Evolutionary conservation across 2,113 vertebrate genomes (phyloP), one percentile per base, ranked within the genome.

Genomic region (Rissa tridactyla): DNA sequence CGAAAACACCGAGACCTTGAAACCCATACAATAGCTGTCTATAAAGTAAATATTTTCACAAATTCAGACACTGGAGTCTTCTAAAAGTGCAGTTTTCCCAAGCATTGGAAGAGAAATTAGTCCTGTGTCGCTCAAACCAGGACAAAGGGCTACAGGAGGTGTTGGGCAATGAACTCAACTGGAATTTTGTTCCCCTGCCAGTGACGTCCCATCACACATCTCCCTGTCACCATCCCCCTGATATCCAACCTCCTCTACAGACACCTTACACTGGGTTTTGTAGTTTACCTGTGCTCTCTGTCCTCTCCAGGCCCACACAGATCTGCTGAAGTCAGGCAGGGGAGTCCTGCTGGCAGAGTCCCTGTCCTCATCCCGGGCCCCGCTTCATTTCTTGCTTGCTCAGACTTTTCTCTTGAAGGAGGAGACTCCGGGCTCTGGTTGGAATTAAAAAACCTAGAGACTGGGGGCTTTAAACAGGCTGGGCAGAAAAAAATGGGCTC

Each of bases 371-470:
- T 29, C 62, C 36, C 0, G 1, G 51, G 14, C 11, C 40, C 15
- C 2, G 2, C 22, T 78, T 86, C 26, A 19, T 27, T 89, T 62
- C 30, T 79, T 79, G 17, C 22, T 40, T 66, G 36, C 42, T 77
- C 62, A 46, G 62, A 47, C 26, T 64, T 61, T 54, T 34, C 47
- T 55, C 19, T 49, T 34, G 27, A 87, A 49, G 34, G 38, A 46
- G 27, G 4, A 58, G 23, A 5, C 21, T 52, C 4, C 0, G 1
- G 52, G 25, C 7, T 29, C 40, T 60, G 17, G 9, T 36, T 17
- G 57, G 57, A 79, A 86, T 79, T 36, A 66, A 75, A 88, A 57
- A 9, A 19, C 19, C 22, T 60, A 46, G 29, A 70, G 14, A 36
- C 26, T 27, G 10, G 21, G 55, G 8, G 4, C 6, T 46, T n/a